A percentile compares a stretch with the other conserved stretches of the same genome.
phyloP scores from a whole-genome alignment of 2,113 vertebrate genomes.

The Planiliza haematocheilus region DNA sequence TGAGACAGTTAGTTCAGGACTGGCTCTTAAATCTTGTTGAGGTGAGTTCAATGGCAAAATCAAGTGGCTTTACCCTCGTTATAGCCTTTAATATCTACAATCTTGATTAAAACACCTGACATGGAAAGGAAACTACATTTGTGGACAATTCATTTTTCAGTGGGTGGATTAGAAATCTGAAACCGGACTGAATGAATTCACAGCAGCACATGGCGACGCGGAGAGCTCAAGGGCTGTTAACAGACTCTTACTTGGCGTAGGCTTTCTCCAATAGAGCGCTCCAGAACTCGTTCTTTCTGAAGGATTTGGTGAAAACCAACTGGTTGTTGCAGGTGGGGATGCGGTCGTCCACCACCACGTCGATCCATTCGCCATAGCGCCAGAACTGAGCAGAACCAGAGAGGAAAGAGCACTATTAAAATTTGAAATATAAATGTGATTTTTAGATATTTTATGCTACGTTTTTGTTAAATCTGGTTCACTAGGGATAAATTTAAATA shows the following conservation, averaged over 20 bases:
- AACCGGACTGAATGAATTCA: not conserved
- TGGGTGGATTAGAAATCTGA: conserved; percentile 12
- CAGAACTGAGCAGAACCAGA: conserved; percentile 87
- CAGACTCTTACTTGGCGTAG: conserved; percentile 92
- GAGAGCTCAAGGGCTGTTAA: not conserved
- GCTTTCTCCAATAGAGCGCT: conserved; percentile 98
- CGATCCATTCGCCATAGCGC: conserved; percentile 97
- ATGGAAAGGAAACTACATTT: too few relatives aligned
- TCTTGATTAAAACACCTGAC: not conserved
- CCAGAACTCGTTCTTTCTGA: conserved; percentile 97
- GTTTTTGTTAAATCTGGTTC: too few relatives aligned
- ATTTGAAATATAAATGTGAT: too few relatives aligned
- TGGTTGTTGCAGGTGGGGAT: conserved; percentile 94
- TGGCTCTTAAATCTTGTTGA: not conserved
- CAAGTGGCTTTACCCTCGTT: too few relatives aligned
- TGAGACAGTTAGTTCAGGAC: not conserved
- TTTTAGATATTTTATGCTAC: too few relatives aligned
- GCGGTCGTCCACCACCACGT: conserved; percentile 95
- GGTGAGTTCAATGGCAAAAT: not conserved
- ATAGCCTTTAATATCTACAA: too few relatives aligned
- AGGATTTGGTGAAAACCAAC: conserved; percentile 96
- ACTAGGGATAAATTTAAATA: too few relatives aligned
- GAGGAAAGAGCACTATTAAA: not conserved
- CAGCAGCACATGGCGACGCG: not conserved
- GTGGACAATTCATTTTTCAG: too few relatives aligned